These are phyloP conservation scores for Spicauda simplicius DNA, from an alignment of 2,888 invertebrate genomes.

Conservation along the genomic window DNA sequence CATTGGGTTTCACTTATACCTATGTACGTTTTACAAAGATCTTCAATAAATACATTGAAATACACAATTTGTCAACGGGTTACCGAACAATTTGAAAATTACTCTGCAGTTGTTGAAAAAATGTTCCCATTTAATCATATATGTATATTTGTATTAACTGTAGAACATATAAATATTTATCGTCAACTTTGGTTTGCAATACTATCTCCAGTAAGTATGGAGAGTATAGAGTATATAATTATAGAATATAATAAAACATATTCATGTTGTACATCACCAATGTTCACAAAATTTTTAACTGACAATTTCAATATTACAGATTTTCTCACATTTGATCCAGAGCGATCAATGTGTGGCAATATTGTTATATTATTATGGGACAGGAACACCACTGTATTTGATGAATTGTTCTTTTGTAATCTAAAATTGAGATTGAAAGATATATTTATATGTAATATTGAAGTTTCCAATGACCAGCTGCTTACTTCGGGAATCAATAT, in stretches of 20 bases:
- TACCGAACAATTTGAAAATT: conserved; percentile 19
- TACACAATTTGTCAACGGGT: conserved; percentile 16
- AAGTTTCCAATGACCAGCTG: conserved; percentile 39
- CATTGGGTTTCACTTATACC: conserved; percentile 21
- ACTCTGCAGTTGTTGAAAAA: conserved; percentile 35
- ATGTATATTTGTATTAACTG: conserved; percentile 34
- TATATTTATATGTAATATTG: conserved; percentile 55
- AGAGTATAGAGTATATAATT: conserved; percentile 57
- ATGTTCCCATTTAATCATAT: conserved; percentile 39
- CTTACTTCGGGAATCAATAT: conserved; percentile 33
- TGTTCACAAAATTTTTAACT: conserved; percentile 56
- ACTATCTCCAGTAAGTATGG: conserved; percentile 45
- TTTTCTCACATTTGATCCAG: conserved; percentile 31
- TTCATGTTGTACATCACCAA: conserved; percentile 52
- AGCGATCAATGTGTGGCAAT: conserved; percentile 49
- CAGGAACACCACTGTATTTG: conserved; percentile 57
- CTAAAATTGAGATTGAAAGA: conserved; percentile 52
- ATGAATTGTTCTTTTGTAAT: conserved; percentile 59
- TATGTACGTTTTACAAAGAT: conserved; percentile 48
- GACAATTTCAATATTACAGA: conserved; percentile 48
- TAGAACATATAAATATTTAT: conserved; percentile 35
- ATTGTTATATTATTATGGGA: conserved; percentile 62
- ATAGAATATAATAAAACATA: conserved; percentile 42
- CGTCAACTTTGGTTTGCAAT: conserved; percentile 39
- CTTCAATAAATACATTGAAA: conserved; percentile 15